Percentiles rank a stretch among this genome's conserved stretches.
These are phyloP conservation scores for Geopemphigus sp. DNA, from an alignment of 1,140 invertebrate genomes.

Conservation along the genomic window DNA sequence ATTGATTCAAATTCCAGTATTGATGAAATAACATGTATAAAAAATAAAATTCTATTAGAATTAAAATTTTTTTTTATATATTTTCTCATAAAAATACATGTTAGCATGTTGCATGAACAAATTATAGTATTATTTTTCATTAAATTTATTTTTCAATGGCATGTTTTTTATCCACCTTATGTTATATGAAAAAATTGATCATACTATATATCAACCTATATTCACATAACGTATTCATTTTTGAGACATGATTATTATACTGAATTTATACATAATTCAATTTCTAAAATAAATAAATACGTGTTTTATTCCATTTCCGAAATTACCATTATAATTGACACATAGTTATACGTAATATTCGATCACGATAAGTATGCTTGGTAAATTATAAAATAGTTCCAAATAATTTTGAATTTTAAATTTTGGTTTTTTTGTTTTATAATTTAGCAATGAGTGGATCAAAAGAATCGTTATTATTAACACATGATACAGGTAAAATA, in stretches of 20 bases:
- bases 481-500: conserved; percentile 70
- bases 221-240: too few relatives aligned
- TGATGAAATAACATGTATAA: conserved; percentile 65
- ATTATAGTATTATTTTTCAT: conserved; percentile 9
- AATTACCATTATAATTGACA: neutral
- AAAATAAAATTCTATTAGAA: conserved; percentile 43
- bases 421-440: conserved; percentile 44
- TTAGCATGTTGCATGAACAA: conserved; percentile 13
- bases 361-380: too few relatives aligned
- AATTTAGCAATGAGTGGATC: conserved; percentile 72
- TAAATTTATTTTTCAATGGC: conserved; percentile 6
- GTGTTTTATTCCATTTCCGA: too few relatives aligned
- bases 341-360: conserved; percentile 10
- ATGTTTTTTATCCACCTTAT: neutral
- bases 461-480: conserved; percentile 71
- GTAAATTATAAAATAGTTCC: neutral
- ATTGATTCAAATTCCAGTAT: conserved; percentile 66
- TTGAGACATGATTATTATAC: too few relatives aligned
- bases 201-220: too few relatives aligned
- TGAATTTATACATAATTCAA: too few relatives aligned
- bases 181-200: too few relatives aligned
- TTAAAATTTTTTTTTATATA: conserved; percentile 21
- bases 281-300: too few relatives aligned
- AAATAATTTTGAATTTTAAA: neutral
- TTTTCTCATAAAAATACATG: conserved; percentile 35